A percentile compares a stretch with the other conserved stretches of the same genome.
Evolutionary conservation across 2,113 vertebrate species (phyloP).

Genomic region (Anarrhichthys ocellatus): DNA sequence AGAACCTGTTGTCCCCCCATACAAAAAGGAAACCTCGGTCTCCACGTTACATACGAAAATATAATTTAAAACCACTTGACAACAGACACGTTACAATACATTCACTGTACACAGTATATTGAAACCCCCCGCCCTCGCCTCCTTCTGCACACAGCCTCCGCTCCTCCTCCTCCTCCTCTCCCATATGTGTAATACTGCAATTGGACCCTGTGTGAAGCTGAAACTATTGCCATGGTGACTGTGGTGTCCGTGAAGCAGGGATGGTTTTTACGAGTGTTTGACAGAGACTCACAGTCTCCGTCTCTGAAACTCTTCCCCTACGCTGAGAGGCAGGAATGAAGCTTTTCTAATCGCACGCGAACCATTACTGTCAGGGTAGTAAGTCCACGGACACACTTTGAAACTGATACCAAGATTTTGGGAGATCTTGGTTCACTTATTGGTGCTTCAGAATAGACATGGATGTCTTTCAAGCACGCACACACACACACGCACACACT

Average conservation of each 20-base stretch:
- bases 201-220: slow-evolving; percentile 80
- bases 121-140: slow-evolving; percentile 85
- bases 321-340: slow-evolving; percentile 21
- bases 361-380: slow-evolving; percentile 25
- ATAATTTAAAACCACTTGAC: slow-evolving; percentile 99
- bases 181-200: slow-evolving; percentile 89
- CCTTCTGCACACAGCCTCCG: slow-evolving; percentile 57
- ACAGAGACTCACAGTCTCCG: slow-evolving; percentile 62
- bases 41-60: slow-evolving; percentile 99
- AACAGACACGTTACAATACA: slow-evolving; percentile 96
- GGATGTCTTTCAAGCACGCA: slow-evolving; percentile 19
- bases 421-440: slow-evolving; percentile 8
- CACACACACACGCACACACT: slow-evolving; percentile 7
- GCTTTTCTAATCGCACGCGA: not conserved
- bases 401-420: slow-evolving; percentile 14
- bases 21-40: slow-evolving; percentile 92
- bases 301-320: slow-evolving; percentile 16
- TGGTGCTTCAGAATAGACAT: slow-evolving; percentile 12
- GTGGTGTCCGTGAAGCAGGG: slow-evolving; percentile 85
- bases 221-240: slow-evolving; percentile 82
- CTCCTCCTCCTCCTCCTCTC: slow-evolving; percentile 57
- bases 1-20: slow-evolving; percentile 89
- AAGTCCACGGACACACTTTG: slow-evolving; percentile 14
- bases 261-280: slow-evolving; percentile 88
- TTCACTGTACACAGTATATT: slow-evolving; percentile 98